These are phyloP conservation scores for Capreolus pygargus DNA, from an alignment of 2,113 vertebrate species.

Conservation along the genomic window DNA sequence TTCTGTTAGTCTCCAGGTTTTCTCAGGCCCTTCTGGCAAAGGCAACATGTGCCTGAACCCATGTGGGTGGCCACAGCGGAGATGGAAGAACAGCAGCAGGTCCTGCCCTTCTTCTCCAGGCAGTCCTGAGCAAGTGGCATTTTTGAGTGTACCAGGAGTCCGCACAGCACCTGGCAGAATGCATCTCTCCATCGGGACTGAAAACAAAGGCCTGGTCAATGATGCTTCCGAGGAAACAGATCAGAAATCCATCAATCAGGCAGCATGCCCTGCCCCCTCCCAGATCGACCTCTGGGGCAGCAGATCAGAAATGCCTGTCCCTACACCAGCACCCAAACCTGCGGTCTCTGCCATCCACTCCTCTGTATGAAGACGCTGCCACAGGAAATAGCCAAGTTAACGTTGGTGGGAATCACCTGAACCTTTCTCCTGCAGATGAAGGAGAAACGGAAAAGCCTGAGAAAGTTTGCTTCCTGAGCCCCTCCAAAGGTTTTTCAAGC, in stretches of 20 bases:
- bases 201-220: constrained; percentile 21
- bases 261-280: not conserved
- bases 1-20: not conserved
- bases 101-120: constrained; percentile 48
- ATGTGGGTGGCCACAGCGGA: not conserved
- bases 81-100: not conserved
- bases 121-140: constrained; percentile 72
- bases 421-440: not conserved
- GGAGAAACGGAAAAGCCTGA: constrained; percentile 53
- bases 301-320: not conserved
- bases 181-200: constrained; percentile 66
- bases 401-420: not conserved
- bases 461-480: constrained; percentile 49
- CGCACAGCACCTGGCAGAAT: constrained; percentile 75
- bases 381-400: too few relatives aligned
- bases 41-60: not conserved
- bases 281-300: not conserved
- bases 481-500: constrained; percentile 48
- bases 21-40: not conserved
- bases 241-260: not conserved
- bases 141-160: constrained; percentile 68
- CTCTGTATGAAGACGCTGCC: not conserved
- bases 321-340: not conserved
- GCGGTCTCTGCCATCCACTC: not conserved
- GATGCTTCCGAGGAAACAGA: not conserved